phyloP scores from a whole-genome alignment of 2,888 invertebrate species.

The Callyntrura guangdongensis region DNA sequence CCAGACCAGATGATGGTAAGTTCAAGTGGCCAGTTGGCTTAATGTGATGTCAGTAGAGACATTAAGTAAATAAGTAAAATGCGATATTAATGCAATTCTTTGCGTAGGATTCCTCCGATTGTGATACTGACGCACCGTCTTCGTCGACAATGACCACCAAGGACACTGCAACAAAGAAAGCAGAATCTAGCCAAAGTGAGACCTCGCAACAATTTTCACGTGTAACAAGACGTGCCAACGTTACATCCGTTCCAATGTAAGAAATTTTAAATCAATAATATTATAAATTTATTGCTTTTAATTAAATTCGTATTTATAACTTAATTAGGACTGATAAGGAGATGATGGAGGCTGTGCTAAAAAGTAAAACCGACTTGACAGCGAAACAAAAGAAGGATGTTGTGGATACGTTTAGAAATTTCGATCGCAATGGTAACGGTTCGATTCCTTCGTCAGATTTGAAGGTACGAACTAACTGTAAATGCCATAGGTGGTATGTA shows the following conservation, averaged over 20 bases:
- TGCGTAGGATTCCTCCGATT: conserved; percentile 66
- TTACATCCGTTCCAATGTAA: conserved; percentile 72
- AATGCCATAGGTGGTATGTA: too few relatives aligned
- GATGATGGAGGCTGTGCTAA: conserved; percentile 74
- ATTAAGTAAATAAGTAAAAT: too few relatives aligned
- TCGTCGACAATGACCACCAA: background rate
- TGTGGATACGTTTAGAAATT: conserved; percentile 97
- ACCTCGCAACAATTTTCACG: conserved; percentile 23
- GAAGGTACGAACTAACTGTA: conserved; percentile 88
- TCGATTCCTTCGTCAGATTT: conserved; percentile 96
- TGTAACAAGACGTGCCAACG: conserved; percentile 56
- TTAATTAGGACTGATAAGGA: conserved; percentile 77
- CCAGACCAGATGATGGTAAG: background rate
- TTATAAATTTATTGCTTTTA: background rate
- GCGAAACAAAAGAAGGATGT: conserved; percentile 97
- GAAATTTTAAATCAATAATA: too few relatives aligned
- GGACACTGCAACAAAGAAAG: background rate
- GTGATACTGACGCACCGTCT: conserved; percentile 41
- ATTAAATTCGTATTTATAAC: background rate
- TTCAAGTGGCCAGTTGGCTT: too few relatives aligned
- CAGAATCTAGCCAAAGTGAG: conserved; percentile 21
- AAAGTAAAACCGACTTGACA: conserved; percentile 87
- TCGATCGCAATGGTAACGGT: conserved; percentile 96
- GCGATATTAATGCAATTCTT: background rate
- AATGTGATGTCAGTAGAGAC: too few relatives aligned